Evolutionary conservation across 2,113 vertebrate species (phyloP), one percentile per base, ranked within the genome.

Genomic region (Peromyscus polionotus): DNA sequence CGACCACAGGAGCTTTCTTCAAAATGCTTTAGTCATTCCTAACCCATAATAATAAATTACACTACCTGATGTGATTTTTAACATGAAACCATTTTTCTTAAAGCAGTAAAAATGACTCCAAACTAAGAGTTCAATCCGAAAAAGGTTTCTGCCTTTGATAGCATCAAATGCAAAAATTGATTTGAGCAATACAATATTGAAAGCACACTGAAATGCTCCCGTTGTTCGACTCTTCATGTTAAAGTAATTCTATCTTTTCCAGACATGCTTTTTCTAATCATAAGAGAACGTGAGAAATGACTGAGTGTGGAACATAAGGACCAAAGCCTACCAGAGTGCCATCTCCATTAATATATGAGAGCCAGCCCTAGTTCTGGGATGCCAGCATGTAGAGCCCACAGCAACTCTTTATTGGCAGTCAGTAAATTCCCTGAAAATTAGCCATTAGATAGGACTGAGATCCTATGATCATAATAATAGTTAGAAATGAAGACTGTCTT

Each of bases 241-340:
- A 12, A 70, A 14, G 22, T 36, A 14, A 33, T 36, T 7, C 90
- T 68, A 88, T 87, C 39, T 90, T 42, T 17, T 67, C 7, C 24
- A 57, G 36, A 51, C 61, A 20, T 51, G 9, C 2, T 14, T 20
- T 94, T 85, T 65, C 42, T 14, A 75, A n/a, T 67, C 39, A 65
- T 12, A 70, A 81, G 13, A 88, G n/a, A 76, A 73, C 90, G 54
- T 11, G 51, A 36, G 2, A 68, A 11, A 36, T 68, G 61, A n/a
- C 0, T 33, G 81, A 33, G 67, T 51, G 28, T 61, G 4, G 17
- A 77, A 45, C 0, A 1, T 42, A 61, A 51, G 36, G 26, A 76
- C 2, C 3, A n/a, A 11, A 16, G 42, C 22, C 9, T 8, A 22
- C n/a, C 6, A 12, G 3, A n/a, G 0, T 8, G 1, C 4, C 33